phyloP scores from a whole-genome alignment of 2,888 invertebrate genomes.

The Lasioglossum pauxillum region DNA sequence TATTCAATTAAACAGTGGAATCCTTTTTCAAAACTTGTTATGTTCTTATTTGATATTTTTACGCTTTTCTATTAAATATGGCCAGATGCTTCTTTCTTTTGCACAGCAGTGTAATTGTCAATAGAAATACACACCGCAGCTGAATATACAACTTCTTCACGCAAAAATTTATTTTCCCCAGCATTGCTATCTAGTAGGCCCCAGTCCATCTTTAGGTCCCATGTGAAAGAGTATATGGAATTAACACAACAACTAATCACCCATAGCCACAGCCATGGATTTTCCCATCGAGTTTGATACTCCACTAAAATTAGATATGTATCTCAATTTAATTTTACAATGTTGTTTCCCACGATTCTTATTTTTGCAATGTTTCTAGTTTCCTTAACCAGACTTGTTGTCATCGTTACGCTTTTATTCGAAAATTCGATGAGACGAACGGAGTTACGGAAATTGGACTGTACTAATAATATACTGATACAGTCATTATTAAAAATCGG shows the following conservation, averaged over 20 bases:
- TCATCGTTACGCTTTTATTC: not conserved
- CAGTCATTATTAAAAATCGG: not conserved
- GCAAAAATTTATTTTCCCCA: constrained; percentile 94
- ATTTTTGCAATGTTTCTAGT: not conserved
- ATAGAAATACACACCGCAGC: constrained; percentile 89
- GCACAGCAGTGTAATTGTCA: not conserved
- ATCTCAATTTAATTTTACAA: not conserved
- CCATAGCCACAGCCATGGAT: constrained; percentile 96
- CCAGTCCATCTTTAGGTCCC: constrained; percentile 99
- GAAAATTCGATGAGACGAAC: not conserved
- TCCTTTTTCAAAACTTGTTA: no score
- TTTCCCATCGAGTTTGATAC: constrained; percentile 88
- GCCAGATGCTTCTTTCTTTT: no score
- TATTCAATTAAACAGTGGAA: no score
- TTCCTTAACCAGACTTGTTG: not conserved
- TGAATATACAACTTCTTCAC: constrained; percentile 98
- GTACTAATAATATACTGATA: not conserved
- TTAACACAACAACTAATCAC: constrained; percentile 93
- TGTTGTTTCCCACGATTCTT: not conserved
- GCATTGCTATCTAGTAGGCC: constrained; percentile 96
- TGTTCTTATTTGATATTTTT: no score
- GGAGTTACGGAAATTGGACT: not conserved
- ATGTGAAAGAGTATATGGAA: constrained; percentile 97
- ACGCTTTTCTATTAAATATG: no score
- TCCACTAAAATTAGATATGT: constrained; percentile 83